phyloP scores from a whole-genome alignment of 2,113 vertebrate genomes.

The Cyrtonyx montezumae region DNA sequence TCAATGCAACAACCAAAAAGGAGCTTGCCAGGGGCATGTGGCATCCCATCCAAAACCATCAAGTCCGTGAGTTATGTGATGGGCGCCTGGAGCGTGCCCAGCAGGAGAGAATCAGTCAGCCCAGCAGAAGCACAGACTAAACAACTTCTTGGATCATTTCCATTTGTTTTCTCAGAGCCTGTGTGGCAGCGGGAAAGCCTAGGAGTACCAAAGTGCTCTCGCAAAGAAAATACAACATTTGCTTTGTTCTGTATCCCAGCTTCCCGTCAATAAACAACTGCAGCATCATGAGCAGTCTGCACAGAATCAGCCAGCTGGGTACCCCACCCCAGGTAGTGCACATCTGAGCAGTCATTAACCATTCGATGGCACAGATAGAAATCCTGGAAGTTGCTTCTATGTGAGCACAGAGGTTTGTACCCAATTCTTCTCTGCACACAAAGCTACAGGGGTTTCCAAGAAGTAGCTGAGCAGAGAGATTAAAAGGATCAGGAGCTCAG shows the following conservation, averaged over 20 bases:
- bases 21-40: neutral
- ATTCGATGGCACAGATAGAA: neutral
- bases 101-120: neutral
- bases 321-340: neutral
- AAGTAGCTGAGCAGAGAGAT: conserved; percentile 1
- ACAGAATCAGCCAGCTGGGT: neutral
- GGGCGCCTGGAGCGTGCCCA: neutral
- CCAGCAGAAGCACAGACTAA: neutral
- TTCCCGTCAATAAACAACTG: neutral
- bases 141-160: neutral
- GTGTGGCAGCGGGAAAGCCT: neutral
- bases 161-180: neutral
- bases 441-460: conserved; percentile 19
- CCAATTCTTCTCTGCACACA: neutral
- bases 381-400: neutral
- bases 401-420: neutral
- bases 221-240: neutral
- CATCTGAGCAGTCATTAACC: neutral
- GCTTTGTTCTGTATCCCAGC: neutral
- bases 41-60: neutral
- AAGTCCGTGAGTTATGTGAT: neutral
- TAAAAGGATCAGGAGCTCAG: conserved; percentile 24
- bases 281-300: neutral
- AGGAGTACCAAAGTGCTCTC: neutral
- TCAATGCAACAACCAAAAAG: neutral